phyloP scores from a whole-genome alignment of 2,113 vertebrate species.

The Rafetus swinhoei region DNA sequence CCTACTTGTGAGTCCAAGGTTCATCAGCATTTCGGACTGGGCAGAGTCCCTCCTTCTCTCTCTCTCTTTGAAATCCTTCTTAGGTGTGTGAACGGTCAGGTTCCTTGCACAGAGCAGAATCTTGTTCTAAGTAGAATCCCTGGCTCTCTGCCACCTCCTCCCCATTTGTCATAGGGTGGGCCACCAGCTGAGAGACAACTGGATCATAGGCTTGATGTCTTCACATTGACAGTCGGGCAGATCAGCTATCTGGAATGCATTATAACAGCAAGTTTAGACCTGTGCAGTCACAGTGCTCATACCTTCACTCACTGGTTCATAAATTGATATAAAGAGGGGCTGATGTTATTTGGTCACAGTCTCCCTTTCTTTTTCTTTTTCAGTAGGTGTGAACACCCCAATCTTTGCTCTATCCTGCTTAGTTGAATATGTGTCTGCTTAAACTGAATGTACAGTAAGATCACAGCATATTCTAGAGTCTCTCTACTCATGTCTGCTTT shows the following conservation, averaged over 20 bases:
- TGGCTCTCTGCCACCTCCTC: background rate
- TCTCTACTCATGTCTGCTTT: background rate
- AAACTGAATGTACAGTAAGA: background rate
- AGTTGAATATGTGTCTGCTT: background rate
- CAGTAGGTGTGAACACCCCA: background rate
- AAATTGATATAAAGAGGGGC: background rate
- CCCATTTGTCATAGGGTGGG: background rate
- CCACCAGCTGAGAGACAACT: background rate
- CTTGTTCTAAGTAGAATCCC: background rate
- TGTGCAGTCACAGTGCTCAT: too few relatives aligned
- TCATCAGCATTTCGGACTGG: background rate
- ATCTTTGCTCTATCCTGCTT: background rate
- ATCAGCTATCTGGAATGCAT: background rate
- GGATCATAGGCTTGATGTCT: accelerated
- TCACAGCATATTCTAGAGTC: background rate
- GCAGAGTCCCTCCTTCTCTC: background rate
- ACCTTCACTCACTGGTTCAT: background rate
- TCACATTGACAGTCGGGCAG: accelerated
- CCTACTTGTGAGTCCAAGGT: background rate
- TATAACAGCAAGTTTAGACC: background rate
- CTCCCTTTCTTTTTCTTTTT: background rate
- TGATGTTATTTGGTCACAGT: background rate
- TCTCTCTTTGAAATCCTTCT: background rate
- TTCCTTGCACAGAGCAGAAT: background rate
- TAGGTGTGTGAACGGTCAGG: background rate